phyloP scores from a whole-genome alignment of 2,888 invertebrate genomes.

The Himalopsyche japonica region DNA sequence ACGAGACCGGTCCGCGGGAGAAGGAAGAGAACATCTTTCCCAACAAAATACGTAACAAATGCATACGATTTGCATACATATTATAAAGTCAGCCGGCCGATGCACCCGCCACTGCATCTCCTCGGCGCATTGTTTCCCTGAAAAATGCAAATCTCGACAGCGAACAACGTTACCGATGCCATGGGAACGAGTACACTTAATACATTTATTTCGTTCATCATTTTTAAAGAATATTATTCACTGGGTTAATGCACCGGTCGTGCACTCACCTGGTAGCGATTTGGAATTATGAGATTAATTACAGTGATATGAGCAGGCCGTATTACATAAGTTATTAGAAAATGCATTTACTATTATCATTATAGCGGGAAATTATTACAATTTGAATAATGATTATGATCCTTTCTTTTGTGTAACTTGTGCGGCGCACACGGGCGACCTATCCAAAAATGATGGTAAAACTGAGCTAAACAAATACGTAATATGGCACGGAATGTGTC shows the following conservation, averaged over 20 bases:
- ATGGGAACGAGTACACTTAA: slow-evolving; percentile 14
- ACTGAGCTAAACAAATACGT: no score
- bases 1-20: slow-evolving; percentile 18
- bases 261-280: background rate
- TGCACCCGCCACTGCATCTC: slow-evolving; percentile 21
- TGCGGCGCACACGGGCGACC: no score
- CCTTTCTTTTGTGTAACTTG: no score
- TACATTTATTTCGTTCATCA: background rate
- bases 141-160: slow-evolving; percentile 35
- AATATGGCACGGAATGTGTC: no score
- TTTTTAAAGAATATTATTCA: background rate
- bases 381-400: no score
- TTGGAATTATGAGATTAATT: background rate
- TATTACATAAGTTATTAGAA: no score
- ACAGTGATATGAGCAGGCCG: background rate
- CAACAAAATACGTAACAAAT: slow-evolving; percentile 1
- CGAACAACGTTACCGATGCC: background rate
- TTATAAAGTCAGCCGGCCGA: background rate
- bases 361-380: no score
- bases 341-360: no score
- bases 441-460: no score
- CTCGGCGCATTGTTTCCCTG: slow-evolving; percentile 34
- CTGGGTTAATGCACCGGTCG: background rate
- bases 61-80: slow-evolving; percentile 19
- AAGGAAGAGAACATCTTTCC: slow-evolving; percentile 13